Conservation (phyloP, 23 tunicate species). For the Styela clava region DNA sequence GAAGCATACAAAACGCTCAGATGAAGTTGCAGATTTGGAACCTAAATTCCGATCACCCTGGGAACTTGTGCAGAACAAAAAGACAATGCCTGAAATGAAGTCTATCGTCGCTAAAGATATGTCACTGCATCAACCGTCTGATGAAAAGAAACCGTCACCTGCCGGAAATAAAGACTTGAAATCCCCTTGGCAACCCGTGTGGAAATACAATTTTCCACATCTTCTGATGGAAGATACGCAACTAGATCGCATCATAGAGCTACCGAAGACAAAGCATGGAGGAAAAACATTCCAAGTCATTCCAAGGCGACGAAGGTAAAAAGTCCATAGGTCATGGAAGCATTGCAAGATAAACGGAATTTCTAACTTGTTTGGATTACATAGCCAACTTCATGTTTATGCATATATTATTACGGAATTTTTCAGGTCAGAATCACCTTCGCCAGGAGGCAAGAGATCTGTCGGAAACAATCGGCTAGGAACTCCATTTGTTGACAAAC, state of each 20-base stretch:
- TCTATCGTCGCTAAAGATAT: neutral
- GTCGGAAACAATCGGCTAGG: neutral
- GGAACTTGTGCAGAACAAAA: neutral
- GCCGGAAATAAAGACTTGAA: neutral
- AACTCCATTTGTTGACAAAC: neutral
- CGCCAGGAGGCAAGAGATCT: too few relatives aligned
- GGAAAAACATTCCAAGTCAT: neutral
- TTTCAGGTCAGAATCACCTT: too few relatives aligned
- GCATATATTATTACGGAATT: too few relatives aligned
- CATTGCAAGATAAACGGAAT: too few relatives aligned
- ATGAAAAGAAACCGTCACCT: neutral
- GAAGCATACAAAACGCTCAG: too few relatives aligned
- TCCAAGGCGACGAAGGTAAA: neutral
- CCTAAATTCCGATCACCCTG: neutral
- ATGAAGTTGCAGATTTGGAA: too few relatives aligned
- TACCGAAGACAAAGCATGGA: neutral
- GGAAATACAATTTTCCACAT: constrained; percentile 23
- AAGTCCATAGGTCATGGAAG: too few relatives aligned
- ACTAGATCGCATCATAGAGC: neutral
- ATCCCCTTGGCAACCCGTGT: constrained; percentile 25
- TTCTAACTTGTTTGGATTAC: too few relatives aligned
- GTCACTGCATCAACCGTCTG: neutral
- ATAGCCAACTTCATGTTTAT: too few relatives aligned
- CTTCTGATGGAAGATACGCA: constrained; percentile 26
- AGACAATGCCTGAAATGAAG: neutral